Base-by-base conservation (phyloP, 2,113 vertebrate genomes). In the Sorex fumeus region DNA sequence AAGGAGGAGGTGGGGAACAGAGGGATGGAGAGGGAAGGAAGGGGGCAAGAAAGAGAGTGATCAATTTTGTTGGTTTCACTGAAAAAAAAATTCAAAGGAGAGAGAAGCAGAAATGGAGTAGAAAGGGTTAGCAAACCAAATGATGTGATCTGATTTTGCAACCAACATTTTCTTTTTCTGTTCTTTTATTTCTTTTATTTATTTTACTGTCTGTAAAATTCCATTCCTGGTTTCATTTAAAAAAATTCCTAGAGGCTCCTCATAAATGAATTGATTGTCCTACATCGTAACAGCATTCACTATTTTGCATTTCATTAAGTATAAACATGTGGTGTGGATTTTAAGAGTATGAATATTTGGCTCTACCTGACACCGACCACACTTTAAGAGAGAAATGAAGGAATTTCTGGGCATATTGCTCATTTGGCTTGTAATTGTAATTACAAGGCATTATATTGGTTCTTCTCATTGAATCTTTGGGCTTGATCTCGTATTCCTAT, bases 321-420 rank as follows among this genome's bases (percentile, higher is more conserved):
- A 62, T n/a, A 84, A 78, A 30, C 43, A 53, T 7, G 36, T 50
- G 62, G 19, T 60, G 62, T 0, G 75, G 11, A 47, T 62, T 79
- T 92, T 69, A 81, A 77, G 76, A 30, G 23, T 53, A 36, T 45
- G 71, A 88, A 43, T 93, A 88, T 91, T 75, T 88, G 72, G 27
- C n/a, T 77, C 53, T 1, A 66, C 0, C 4, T 60, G 30, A 85
- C 4, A 64, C 2, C 75, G 50, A 27, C 27, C 19, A 47, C 3
- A 40, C 4, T 74, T 92, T 71, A 32, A 71, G 43, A 70, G 28
- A 53, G 47, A 91, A 32, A 67, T 5, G n/a, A 88, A 91, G 30
- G 16, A 12, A 53, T 32, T 19, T 53, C 15, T 69, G 21, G n/a
- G 23, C 9, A 36, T 23, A 27, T 25, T 47, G 53, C 8, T 62